Conservation (phyloP, 1,140 invertebrate genomes). For the Augochlora pura region DNA sequence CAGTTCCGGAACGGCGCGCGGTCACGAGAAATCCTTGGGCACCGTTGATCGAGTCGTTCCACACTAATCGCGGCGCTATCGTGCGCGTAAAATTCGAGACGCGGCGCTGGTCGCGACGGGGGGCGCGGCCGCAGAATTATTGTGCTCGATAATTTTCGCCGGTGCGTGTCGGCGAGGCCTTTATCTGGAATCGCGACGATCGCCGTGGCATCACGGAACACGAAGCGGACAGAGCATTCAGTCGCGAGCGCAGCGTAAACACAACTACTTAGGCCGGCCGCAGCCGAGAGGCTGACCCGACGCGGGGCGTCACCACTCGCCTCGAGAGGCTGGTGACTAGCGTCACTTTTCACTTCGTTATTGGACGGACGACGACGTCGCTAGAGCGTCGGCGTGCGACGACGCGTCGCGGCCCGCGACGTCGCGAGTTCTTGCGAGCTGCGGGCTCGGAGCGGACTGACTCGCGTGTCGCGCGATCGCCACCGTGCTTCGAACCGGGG, state of each 20-base stretch:
- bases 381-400: conserved; percentile 40
- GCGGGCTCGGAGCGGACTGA: too few relatives aligned
- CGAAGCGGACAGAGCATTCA: conserved; percentile 26
- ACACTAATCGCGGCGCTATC: too few relatives aligned
- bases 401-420: conserved; percentile 27
- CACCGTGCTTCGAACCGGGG: too few relatives aligned
- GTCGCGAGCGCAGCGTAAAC: conserved; percentile 59
- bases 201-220: not conserved
- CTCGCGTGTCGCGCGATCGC: too few relatives aligned
- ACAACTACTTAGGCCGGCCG: conserved; percentile 52
- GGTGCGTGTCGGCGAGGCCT: not conserved
- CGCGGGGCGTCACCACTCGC: conserved; percentile 66
- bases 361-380: conserved; percentile 57
- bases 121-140: not conserved
- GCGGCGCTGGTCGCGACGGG: not conserved
- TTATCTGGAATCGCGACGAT: not conserved
- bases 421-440: too few relatives aligned
- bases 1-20: too few relatives aligned
- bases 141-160: not conserved
- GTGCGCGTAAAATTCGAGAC: too few relatives aligned
- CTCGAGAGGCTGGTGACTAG: conserved; percentile 59
- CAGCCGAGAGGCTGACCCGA: conserved; percentile 59
- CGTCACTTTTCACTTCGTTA: conserved; percentile 64
- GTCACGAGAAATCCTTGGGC: not conserved
- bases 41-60: too few relatives aligned